Evolutionary conservation across 2,888 invertebrate species (phyloP).

Genomic region (Drosophila parthenogenetica): DNA sequence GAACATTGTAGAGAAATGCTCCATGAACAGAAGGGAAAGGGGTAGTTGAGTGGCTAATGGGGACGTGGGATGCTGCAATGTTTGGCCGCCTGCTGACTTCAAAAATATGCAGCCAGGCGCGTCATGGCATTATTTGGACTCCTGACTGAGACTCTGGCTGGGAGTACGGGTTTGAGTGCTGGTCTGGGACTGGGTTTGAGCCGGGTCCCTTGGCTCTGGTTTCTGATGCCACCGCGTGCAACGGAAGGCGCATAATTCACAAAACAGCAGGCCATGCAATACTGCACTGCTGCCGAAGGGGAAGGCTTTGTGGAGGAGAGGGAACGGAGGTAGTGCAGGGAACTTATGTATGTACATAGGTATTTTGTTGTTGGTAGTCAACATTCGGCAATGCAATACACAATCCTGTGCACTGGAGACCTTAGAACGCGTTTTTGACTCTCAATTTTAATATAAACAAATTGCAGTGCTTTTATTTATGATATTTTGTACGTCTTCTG

Average conservation of each 20-base stretch:
- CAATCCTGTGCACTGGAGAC: conserved; percentile 55
- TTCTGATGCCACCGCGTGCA: conserved; percentile 72
- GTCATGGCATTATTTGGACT: conserved; percentile 68
- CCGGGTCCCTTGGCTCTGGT: conserved; percentile 38
- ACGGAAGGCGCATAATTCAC: conserved; percentile 78
- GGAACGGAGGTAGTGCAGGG: background rate
- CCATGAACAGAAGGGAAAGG: background rate
- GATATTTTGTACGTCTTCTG: conserved; percentile 56
- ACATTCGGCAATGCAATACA: conserved; percentile 58
- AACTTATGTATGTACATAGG: conserved; percentile 1
- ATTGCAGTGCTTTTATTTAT: conserved; percentile 78
- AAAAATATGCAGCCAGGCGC: conserved; percentile 76
- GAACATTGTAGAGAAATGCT: conserved; percentile 14
- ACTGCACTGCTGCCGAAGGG: conserved; percentile 15
- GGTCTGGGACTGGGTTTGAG: too few species aligned
- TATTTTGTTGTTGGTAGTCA: conserved; percentile 32
- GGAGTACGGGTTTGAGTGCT: too few species aligned
- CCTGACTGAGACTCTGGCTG: conserved; percentile 37
- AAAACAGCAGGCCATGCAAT: conserved; percentile 69
- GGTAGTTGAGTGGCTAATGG: background rate
- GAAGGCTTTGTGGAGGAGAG: background rate
- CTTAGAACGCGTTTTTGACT: conserved; percentile 62
- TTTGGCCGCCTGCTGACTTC: conserved; percentile 54
- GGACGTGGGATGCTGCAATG: conserved; percentile 18
- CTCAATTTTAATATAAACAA: conserved; percentile 81